phyloP scores from a whole-genome alignment of 2,888 invertebrate species.

The Polietes domitor region DNA sequence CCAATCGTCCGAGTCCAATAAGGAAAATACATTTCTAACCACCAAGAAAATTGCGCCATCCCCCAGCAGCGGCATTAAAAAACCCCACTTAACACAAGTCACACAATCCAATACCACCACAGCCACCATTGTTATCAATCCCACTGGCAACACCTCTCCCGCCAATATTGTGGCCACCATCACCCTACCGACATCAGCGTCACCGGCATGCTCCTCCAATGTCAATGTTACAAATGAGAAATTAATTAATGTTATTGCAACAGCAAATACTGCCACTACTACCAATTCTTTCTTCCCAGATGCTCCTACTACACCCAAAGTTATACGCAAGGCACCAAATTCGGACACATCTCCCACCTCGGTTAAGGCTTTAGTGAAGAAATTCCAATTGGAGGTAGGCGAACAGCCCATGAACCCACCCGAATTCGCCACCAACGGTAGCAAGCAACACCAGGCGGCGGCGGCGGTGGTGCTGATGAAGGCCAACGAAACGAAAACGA shows the following conservation, averaged over 20 bases:
- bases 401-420: slow-evolving; percentile 63
- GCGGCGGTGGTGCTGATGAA: slow-evolving; percentile 40
- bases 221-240: slow-evolving; percentile 59
- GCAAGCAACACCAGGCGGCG: slow-evolving; percentile 46
- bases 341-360: slow-evolving; percentile 82
- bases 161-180: slow-evolving; percentile 69
- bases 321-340: slow-evolving; percentile 84
- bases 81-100: slow-evolving; percentile 59
- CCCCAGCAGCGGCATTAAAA: slow-evolving; percentile 64
- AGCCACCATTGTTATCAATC: slow-evolving; percentile 73
- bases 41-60: slow-evolving; percentile 73
- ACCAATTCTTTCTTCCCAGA: slow-evolving; percentile 82
- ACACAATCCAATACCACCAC: slow-evolving; percentile 66
- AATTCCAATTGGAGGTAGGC: slow-evolving; percentile 78
- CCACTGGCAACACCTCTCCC: slow-evolving; percentile 55
- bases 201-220: not conserved
- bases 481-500: slow-evolving; percentile 45
- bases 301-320: slow-evolving; percentile 86
- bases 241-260: not conserved
- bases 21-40: slow-evolving; percentile 78
- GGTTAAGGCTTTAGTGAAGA: slow-evolving; percentile 80
- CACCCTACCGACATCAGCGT: slow-evolving; percentile 52
- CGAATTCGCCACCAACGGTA: slow-evolving; percentile 66
- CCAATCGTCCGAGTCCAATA: slow-evolving; percentile 77
- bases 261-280: slow-evolving; percentile 34